A percentile compares a stretch with the other conserved stretches of the same genome.
Evolutionary conservation across 2,797 vertebrate genomes (phyloP).

Genomic region (Sebastes goodei): DNA sequence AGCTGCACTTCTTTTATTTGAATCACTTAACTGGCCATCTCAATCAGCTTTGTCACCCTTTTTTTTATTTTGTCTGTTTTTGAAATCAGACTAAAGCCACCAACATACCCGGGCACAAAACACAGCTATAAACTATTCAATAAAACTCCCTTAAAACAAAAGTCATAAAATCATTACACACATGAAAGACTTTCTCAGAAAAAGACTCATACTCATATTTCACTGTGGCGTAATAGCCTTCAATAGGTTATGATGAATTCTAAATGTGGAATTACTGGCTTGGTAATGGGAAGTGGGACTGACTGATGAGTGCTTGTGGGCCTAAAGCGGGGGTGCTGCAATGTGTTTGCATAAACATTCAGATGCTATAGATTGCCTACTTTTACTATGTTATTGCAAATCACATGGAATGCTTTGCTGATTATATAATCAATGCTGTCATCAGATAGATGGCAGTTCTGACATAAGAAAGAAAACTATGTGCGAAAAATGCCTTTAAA

Average conservation of each 20-base stretch:
- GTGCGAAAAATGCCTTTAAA: conserved; percentile 55
- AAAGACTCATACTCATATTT: conserved; percentile 32
- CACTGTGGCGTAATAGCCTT: conserved; percentile 32
- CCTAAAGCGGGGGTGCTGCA: conserved; percentile 28
- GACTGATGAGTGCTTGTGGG: conserved; percentile 33
- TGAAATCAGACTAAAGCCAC: neutral
- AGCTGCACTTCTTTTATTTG: neutral
- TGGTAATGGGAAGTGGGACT: conserved; percentile 16
- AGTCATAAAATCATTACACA: conserved; percentile 13
- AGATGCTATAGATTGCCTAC: conserved; percentile 40
- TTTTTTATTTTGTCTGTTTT: neutral
- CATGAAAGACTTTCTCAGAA: neutral
- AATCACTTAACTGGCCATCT: neutral
- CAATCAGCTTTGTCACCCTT: neutral
- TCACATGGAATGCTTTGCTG: conserved; percentile 40
- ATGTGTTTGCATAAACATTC: conserved; percentile 46
- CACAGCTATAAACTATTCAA: neutral
- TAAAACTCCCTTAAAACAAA: conserved; percentile 2
- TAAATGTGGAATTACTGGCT: conserved; percentile 12
- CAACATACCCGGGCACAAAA: neutral
- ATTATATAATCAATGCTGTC: conserved; percentile 36
- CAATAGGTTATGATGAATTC: conserved; percentile 18
- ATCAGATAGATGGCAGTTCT: conserved; percentile 14
- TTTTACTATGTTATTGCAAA: conserved; percentile 46
- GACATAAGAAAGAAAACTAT: neutral